These are phyloP conservation scores for Heliconius sara DNA, from an alignment of 2,888 invertebrate genomes.

Conservation along the genomic window DNA sequence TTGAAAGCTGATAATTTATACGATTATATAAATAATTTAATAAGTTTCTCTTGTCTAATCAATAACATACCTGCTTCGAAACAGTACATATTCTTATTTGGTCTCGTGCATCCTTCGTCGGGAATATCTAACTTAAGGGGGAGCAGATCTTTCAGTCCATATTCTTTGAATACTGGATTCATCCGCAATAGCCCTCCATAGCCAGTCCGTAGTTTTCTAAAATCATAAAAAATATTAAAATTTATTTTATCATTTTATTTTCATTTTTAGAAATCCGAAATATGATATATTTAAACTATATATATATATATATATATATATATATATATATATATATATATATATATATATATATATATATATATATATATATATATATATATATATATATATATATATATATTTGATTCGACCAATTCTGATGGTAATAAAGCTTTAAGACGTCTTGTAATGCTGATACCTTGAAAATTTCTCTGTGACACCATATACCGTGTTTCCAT, in stretches of 20 bases:
- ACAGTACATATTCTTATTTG: constrained; percentile 95
- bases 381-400: too few relatives aligned
- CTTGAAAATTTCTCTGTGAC: constrained; percentile 91
- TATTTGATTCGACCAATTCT: neutral
- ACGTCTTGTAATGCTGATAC: constrained; percentile 61
- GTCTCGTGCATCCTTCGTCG: constrained; percentile 95
- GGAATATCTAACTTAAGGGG: constrained; percentile 95
- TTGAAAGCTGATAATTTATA: neutral
- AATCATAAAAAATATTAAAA: constrained; percentile 27
- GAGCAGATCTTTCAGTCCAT: constrained; percentile 93
- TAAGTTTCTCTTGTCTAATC: neutral
- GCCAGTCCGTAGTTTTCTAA: constrained; percentile 91
- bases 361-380: too few relatives aligned
- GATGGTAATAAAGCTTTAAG: neutral
- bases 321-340: too few relatives aligned
- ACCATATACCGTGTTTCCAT: constrained; percentile 96
- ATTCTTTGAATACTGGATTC: constrained; percentile 94
- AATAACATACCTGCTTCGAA: constrained; percentile 91
- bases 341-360: too few relatives aligned
- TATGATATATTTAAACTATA: too few relatives aligned
- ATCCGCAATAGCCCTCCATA: constrained; percentile 92
- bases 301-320: too few relatives aligned
- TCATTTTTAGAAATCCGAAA: too few relatives aligned
- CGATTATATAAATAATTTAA: neutral
- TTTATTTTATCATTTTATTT: neutral